Conservation (phyloP, 2,888 invertebrate genomes). For the Drosophila aldrichi region DNA sequence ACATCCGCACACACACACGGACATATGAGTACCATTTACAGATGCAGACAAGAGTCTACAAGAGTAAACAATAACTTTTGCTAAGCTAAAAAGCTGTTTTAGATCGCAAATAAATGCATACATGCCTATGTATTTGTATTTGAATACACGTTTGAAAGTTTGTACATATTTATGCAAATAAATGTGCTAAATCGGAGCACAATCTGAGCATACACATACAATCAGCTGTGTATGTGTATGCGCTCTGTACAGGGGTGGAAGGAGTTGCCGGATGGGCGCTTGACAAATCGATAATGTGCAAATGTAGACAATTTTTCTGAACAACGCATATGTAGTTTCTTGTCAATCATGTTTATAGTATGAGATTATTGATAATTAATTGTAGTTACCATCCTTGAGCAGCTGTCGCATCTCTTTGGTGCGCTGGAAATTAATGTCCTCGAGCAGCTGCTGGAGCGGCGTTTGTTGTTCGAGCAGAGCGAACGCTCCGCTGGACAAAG, state of each 20-base stretch:
- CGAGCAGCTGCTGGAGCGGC: slow-evolving; percentile 93
- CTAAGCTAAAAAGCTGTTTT: slow-evolving; percentile 11
- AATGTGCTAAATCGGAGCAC: slow-evolving; percentile 52
- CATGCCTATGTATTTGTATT: neutral
- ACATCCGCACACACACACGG: neutral
- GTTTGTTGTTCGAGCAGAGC: slow-evolving; percentile 86
- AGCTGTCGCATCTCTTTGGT: slow-evolving; percentile 96
- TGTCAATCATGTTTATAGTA: neutral
- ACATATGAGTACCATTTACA: neutral
- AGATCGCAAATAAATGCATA: neutral
- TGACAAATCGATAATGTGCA: slow-evolving; percentile 82
- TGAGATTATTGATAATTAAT: neutral
- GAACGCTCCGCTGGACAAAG: slow-evolving; percentile 83
- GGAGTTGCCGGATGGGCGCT: slow-evolving; percentile 54
- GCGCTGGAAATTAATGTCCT: slow-evolving; percentile 96
- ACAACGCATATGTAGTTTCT: neutral
- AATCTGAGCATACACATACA: slow-evolving; percentile 33
- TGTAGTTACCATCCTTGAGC: slow-evolving; percentile 91
- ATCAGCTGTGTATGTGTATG: slow-evolving; percentile 22
- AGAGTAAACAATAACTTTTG: slow-evolving; percentile 20
- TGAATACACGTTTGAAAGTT: neutral
- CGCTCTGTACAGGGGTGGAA: slow-evolving; percentile 33
- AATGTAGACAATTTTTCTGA: slow-evolving; percentile 77
- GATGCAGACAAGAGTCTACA: neutral
- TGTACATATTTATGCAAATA: slow-evolving; percentile 5